phyloP scores from a whole-genome alignment of 1,140 invertebrate genomes.

The Drosophila prosaltans region DNA sequence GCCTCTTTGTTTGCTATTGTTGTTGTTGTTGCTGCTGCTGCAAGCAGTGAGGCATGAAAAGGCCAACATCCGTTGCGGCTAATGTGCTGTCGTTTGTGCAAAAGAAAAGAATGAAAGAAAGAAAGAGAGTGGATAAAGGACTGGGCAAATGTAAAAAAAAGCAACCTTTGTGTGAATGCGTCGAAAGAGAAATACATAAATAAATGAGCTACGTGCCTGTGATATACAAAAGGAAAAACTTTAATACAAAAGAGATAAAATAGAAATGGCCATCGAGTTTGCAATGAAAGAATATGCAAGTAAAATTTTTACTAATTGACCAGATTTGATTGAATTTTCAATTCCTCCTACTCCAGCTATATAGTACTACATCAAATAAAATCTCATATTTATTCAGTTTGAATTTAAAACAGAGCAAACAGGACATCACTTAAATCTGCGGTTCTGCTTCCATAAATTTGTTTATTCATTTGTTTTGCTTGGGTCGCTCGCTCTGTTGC shows the following conservation, averaged over 20 bases:
- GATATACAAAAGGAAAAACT: constrained; percentile 22
- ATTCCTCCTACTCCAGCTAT: background rate
- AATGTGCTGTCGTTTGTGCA: constrained; percentile 73
- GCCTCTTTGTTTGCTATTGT: no score
- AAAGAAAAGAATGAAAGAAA: background rate
- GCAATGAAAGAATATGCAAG: background rate
- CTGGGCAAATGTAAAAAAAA: constrained; percentile 4
- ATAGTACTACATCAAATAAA: background rate
- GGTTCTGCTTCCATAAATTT: constrained; percentile 72
- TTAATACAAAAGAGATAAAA: constrained; percentile 6
- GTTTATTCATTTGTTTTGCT: constrained; percentile 70
- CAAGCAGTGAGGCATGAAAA: constrained; percentile 69
- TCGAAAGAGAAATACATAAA: constrained; percentile 69
- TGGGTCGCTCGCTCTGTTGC: constrained; percentile 21
- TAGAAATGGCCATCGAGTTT: constrained; percentile 15
- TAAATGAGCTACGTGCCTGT: constrained; percentile 74
- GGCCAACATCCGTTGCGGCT: constrained; percentile 78
- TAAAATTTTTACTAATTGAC: constrained; percentile 4
- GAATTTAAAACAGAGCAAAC: background rate
- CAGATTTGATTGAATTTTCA: constrained; percentile 11
- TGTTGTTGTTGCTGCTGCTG: constrained; percentile 26
- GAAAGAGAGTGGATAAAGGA: constrained; percentile 22
- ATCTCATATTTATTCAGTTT: constrained; percentile 1
- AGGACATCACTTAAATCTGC: constrained; percentile 62
- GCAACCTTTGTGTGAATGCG: constrained; percentile 65